A percentile compares a stretch with the other conserved stretches of the same genome.
These are phyloP conservation scores for Anguilla pacifica DNA, from an alignment of 2,797 vertebrate genomes.

Conservation along the genomic window DNA sequence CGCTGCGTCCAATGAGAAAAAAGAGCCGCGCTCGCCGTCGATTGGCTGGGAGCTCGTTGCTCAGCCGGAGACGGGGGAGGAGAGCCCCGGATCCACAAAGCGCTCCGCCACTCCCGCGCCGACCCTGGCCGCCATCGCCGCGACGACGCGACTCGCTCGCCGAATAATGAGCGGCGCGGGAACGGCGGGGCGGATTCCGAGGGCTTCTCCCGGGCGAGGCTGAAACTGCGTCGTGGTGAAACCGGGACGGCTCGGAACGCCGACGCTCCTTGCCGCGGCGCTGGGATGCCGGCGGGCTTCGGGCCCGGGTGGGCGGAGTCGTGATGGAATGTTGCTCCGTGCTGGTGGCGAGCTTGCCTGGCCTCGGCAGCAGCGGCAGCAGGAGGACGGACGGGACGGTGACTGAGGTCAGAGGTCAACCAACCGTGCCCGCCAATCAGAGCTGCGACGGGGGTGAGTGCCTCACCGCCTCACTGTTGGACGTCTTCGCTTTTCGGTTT, in stretches of 20 bases:
- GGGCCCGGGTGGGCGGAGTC: background rate
- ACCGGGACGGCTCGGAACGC: background rate
- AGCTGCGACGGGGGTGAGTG: background rate
- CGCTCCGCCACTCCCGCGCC: background rate
- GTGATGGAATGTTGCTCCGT: constrained; percentile 6
- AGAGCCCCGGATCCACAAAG: background rate
- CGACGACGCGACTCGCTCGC: background rate
- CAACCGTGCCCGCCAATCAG: background rate
- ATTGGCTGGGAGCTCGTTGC: background rate
- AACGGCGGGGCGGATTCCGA: no score
- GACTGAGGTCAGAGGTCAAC: background rate
- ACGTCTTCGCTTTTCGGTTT: background rate
- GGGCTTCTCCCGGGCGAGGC: background rate
- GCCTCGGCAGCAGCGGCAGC: background rate
- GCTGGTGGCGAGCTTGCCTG: background rate
- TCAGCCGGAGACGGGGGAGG: background rate
- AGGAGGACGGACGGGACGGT: background rate
- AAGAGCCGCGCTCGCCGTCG: background rate
- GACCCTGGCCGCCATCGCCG: no score
- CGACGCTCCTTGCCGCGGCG: background rate
- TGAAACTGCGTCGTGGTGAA: no score
- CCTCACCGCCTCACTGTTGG: background rate
- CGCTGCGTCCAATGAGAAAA: background rate
- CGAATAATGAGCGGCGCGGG: background rate
- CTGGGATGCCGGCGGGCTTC: background rate